These are phyloP conservation scores for Pollenia labialis DNA, from an alignment of 2,888 invertebrate species.

Conservation along the genomic window DNA sequence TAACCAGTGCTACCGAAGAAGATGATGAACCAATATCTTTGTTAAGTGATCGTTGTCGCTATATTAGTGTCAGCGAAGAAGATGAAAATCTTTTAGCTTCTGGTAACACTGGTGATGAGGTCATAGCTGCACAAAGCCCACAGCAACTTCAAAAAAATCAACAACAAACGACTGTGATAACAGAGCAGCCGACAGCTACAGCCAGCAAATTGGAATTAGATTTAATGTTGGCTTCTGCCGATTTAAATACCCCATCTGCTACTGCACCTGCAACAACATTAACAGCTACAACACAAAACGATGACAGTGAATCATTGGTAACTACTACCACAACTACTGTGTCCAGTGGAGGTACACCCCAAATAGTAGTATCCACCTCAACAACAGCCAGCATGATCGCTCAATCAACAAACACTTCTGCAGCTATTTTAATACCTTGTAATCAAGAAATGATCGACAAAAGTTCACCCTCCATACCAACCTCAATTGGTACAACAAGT, in stretches of 20 bases:
- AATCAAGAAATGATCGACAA: slow-evolving; percentile 56
- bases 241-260: slow-evolving; percentile 76
- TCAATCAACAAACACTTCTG: slow-evolving; percentile 68
- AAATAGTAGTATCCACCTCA: slow-evolving; percentile 68
- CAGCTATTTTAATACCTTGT: slow-evolving; percentile 53
- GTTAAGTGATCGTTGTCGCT: slow-evolving; percentile 80
- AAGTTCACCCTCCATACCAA: slow-evolving; percentile 75
- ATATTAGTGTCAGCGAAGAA: slow-evolving; percentile 83
- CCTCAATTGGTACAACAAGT: slow-evolving; percentile 77
- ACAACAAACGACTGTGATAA: slow-evolving; percentile 83
- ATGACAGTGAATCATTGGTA: slow-evolving; percentile 28
- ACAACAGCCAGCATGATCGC: slow-evolving; percentile 59
- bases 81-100: slow-evolving; percentile 78
- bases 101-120: slow-evolving; percentile 23
- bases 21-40: slow-evolving; percentile 81
- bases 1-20: slow-evolving; percentile 81
- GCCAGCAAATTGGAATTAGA: slow-evolving; percentile 80
- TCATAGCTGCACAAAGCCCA: slow-evolving; percentile 33
- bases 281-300: slow-evolving; percentile 47
- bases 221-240: slow-evolving; percentile 81
- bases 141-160: slow-evolving; percentile 59
- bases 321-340: slow-evolving; percentile 12
- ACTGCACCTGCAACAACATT: slow-evolving; percentile 42
- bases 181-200: slow-evolving; percentile 83
- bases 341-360: slow-evolving; percentile 36